Conservation (phyloP, 2,797 vertebrate genomes). For the Pipistrellus kuhlii region DNA sequence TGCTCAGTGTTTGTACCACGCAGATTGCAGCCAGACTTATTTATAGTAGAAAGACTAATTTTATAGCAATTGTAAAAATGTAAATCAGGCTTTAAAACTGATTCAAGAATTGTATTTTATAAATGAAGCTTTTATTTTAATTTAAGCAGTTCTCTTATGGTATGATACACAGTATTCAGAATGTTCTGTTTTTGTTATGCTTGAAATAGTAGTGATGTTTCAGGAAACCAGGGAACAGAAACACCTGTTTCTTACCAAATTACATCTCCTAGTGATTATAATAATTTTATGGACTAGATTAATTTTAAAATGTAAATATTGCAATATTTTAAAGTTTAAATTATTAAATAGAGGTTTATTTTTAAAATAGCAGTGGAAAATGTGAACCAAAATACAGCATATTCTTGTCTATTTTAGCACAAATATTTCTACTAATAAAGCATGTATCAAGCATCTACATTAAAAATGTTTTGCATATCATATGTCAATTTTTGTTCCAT, state of each 20-base stretch:
- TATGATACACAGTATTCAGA: slow-evolving; percentile 51
- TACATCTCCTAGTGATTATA: slow-evolving; percentile 27
- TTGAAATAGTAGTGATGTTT: slow-evolving; percentile 42
- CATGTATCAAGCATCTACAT: neutral
- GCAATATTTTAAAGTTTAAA: slow-evolving; percentile 45
- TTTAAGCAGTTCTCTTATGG: slow-evolving; percentile 61
- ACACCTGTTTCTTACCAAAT: slow-evolving; percentile 56
- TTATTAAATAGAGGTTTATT: slow-evolving; percentile 18
- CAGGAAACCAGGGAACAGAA: slow-evolving; percentile 37
- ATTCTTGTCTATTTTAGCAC: neutral
- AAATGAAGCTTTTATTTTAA: slow-evolving; percentile 71
- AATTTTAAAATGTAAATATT: slow-evolving; percentile 57
- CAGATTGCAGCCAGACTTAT: slow-evolving; percentile 14
- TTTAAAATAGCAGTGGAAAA: neutral
- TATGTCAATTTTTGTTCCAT: slow-evolving; percentile 25
- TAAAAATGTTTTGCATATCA: slow-evolving; percentile 54
- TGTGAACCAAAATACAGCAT: slow-evolving; percentile 34
- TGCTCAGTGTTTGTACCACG: slow-evolving; percentile 37
- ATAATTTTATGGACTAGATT: slow-evolving; percentile 35
- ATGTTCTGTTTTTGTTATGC: slow-evolving; percentile 13
- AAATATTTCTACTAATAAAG: slow-evolving; percentile 34
- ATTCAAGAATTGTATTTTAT: slow-evolving; percentile 59
- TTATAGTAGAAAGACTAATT: slow-evolving; percentile 24
- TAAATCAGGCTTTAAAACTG: slow-evolving; percentile 71
- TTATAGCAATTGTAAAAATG: slow-evolving; percentile 65